A percentile compares a stretch with the other conserved stretches of the same genome.
Conservation (phyloP, 1,140 invertebrate species). For the Himalopsyche phryganea region DNA sequence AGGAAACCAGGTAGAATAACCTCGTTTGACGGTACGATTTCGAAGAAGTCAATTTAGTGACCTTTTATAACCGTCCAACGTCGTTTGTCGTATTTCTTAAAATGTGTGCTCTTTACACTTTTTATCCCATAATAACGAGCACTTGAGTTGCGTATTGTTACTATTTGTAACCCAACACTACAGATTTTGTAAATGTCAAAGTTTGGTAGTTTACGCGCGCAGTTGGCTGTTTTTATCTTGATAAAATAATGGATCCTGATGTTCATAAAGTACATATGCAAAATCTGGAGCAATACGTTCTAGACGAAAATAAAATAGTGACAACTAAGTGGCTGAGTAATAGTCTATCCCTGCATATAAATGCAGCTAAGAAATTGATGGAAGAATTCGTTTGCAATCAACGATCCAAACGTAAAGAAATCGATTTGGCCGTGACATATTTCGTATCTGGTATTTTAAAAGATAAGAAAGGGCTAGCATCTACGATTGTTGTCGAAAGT, state of each 20-base stretch:
- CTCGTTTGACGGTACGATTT: no score
- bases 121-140: no score
- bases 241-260: constrained; percentile 10
- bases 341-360: constrained; percentile 17
- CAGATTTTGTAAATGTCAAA: neutral
- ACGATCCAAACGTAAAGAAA: constrained; percentile 1
- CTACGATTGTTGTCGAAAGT: constrained; percentile 8
- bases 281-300: constrained; percentile 14
- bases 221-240: constrained; percentile 4
- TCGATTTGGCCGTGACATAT: constrained; percentile 3
- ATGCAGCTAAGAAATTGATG: constrained; percentile 6
- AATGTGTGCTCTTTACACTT: no score
- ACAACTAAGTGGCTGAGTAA: constrained; percentile 20
- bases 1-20: no score
- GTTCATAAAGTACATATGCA: constrained; percentile 6
- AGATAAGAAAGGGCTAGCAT: constrained; percentile 1
- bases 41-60: no score
- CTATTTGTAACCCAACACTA: no score
- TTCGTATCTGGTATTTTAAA: constrained; percentile 13
- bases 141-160: no score
- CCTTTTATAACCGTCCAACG: no score
- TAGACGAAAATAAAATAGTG: constrained; percentile 20
- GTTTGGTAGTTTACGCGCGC: neutral
- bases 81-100: no score
- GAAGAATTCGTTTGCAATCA: constrained; percentile 7